Evolutionary conservation across 2,888 invertebrate genomes (phyloP).

Genomic region (Chironomus riparius): DNA sequence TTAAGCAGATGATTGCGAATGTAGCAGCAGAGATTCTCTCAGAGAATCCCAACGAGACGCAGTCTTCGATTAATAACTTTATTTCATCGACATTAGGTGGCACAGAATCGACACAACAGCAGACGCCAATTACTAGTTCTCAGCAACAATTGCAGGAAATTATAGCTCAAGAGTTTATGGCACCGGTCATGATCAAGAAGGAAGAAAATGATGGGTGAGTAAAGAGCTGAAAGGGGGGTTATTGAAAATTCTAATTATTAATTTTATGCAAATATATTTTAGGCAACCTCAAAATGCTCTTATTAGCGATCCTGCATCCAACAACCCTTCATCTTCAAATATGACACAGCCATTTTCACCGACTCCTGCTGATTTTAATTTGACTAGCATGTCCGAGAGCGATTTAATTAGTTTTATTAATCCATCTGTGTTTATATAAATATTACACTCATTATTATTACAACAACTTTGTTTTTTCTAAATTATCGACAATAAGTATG

Average conservation of each 20-base stretch:
- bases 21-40: constrained; percentile 63
- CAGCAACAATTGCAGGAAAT: constrained; percentile 19
- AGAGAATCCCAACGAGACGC: constrained; percentile 38
- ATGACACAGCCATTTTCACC: constrained; percentile 32
- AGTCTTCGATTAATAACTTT: constrained; percentile 49
- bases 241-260: not conserved
- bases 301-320: constrained; percentile 32
- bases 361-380: constrained; percentile 47
- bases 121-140: constrained; percentile 8
- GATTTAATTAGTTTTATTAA: constrained; percentile 83
- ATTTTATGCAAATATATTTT: too few relatives aligned
- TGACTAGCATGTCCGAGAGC: constrained; percentile 78
- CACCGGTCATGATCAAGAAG: not conserved
- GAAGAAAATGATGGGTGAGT: constrained; percentile 1
- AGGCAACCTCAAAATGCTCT: constrained; percentile 28
- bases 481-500: too few relatives aligned
- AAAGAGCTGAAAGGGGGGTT: too few relatives aligned
- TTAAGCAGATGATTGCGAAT: constrained; percentile 66
- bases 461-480: not conserved
- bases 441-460: not conserved
- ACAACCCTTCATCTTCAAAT: constrained; percentile 29
- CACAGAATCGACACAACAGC: constrained; percentile 28
- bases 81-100: constrained; percentile 40
- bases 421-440: constrained; percentile 41
- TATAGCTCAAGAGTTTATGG: not conserved